Evolutionary conservation across 2,797 vertebrate species (phyloP).

Genomic region (Enteromius unitaeniatus): DNA sequence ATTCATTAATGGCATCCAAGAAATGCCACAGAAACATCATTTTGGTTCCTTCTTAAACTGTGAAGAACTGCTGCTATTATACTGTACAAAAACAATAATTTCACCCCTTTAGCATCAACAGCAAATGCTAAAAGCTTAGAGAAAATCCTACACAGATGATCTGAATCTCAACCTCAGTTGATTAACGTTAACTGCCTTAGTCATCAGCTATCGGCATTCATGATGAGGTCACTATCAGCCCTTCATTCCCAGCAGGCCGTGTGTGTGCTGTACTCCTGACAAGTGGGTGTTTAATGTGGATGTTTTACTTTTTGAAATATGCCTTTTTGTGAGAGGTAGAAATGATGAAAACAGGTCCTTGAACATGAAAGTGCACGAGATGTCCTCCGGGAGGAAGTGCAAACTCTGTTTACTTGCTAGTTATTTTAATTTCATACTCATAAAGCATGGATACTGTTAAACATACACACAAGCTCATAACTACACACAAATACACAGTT

Average conservation of each 20-base stretch:
- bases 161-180: not conserved
- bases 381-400: slow-evolving; percentile 54
- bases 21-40: not conserved
- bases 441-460: slow-evolving; percentile 65
- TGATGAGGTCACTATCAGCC: slow-evolving; percentile 10
- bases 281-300: slow-evolving; percentile 41
- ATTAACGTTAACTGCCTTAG: not conserved
- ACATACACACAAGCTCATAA: slow-evolving; percentile 4
- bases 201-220: not conserved
- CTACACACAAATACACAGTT: not conserved
- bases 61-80: not conserved
- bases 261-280: not conserved
- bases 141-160: slow-evolving; percentile 13
- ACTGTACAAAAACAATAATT: not conserved
- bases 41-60: not conserved
- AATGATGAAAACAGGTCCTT: slow-evolving; percentile 61
- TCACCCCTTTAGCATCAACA: slow-evolving; percentile 3
- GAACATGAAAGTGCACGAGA: slow-evolving; percentile 58
- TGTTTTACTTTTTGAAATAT: slow-evolving; percentile 62
- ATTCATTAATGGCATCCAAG: too few species aligned
- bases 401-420: slow-evolving; percentile 68
- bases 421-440: slow-evolving; percentile 56
- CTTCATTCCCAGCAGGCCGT: not conserved
- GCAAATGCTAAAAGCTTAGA: slow-evolving; percentile 5
- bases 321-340: slow-evolving; percentile 54